Percentiles rank a stretch among this genome's conserved stretches.
phyloP scores from a whole-genome alignment of 2,797 vertebrate species.

The Esox masquinongy region DNA sequence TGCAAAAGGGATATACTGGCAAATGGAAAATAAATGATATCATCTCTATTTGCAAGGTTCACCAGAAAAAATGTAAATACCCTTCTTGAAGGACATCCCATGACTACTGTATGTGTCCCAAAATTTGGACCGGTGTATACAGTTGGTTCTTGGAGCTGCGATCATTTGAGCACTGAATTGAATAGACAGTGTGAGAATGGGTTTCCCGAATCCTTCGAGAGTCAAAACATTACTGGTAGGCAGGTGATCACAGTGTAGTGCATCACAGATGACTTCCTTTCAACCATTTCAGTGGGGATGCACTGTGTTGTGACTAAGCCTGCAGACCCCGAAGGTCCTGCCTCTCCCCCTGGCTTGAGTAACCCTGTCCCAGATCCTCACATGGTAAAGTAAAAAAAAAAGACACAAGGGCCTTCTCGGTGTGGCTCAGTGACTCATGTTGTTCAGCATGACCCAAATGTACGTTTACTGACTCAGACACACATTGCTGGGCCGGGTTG shows the following conservation, averaged over 20 bases:
- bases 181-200: not conserved
- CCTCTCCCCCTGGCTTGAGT: conserved; percentile 32
- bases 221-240: conserved; percentile 18
- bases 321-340: conserved; percentile 33
- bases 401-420: conserved; percentile 49
- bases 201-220: conserved; percentile 6
- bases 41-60: not conserved
- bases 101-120: no score
- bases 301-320: conserved; percentile 31
- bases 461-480: conserved; percentile 43
- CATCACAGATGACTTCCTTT: conserved; percentile 17
- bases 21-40: not conserved
- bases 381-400: conserved; percentile 42
- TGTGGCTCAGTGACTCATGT: conserved; percentile 60
- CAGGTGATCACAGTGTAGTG: conserved; percentile 16
- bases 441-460: conserved; percentile 49
- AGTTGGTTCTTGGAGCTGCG: no score
- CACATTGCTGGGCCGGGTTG: conserved; percentile 26
- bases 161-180: not conserved
- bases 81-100: not conserved
- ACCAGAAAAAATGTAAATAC: not conserved
- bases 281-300: conserved; percentile 15
- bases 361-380: conserved; percentile 46
- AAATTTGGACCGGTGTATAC: no score
- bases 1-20: not conserved